Evolutionary conservation across 1,140 invertebrate genomes (phyloP).

Genomic region (Mesaphorura yosii): DNA sequence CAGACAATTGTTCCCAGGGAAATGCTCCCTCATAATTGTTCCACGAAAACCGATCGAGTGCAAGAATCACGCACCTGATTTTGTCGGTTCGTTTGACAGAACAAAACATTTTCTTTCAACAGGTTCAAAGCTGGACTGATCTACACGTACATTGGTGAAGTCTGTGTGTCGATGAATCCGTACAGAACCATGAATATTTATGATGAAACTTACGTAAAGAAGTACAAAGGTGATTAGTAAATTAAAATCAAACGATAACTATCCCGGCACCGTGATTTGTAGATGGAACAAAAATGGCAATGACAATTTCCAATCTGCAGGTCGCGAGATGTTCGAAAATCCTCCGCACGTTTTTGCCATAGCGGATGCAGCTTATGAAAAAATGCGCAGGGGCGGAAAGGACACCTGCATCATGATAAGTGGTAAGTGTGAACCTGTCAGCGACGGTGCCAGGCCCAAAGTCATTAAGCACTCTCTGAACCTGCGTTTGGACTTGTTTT

Average conservation of each 20-base stretch:
- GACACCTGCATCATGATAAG: constrained; percentile 95
- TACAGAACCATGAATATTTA: constrained; percentile 78
- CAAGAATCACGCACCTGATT: too few species aligned
- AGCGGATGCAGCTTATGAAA: constrained; percentile 79
- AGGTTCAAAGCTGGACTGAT: constrained; percentile 80
- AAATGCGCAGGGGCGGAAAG: constrained; percentile 73
- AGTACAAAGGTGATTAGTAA: constrained; percentile 62
- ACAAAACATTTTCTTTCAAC: constrained; percentile 39
- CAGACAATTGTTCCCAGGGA: constrained; percentile 5
- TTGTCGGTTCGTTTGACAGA: too few species aligned
- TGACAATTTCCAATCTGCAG: constrained; percentile 37
- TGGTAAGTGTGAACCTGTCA: too few species aligned
- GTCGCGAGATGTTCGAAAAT: constrained; percentile 83
- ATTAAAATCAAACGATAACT: too few species aligned
- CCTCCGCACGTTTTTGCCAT: constrained; percentile 90
- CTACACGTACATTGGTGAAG: constrained; percentile 90
- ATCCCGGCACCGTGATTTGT: background rate
- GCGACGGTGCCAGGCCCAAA: too few species aligned
- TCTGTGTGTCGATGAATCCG: constrained; percentile 82
- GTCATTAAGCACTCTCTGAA: too few species aligned
- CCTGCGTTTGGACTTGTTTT: too few species aligned
- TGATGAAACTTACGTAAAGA: constrained; percentile 59
- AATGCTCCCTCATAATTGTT: too few species aligned
- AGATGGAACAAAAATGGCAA: background rate
- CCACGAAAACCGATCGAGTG: too few species aligned